Conservation (phyloP, 2,888 invertebrate species). For the Tenthredo notha region DNA sequence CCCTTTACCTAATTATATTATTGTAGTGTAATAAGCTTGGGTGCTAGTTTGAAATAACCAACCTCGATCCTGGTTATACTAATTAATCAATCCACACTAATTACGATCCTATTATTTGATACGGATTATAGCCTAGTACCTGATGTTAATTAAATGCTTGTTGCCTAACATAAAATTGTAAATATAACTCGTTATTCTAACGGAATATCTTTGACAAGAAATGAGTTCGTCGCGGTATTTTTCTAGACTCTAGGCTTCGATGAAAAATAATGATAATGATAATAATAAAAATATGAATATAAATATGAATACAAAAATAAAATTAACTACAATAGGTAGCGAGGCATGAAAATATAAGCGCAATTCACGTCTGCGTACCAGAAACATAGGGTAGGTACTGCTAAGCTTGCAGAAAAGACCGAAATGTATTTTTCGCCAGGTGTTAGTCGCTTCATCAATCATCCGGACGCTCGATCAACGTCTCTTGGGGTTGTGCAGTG, state of each 20-base stretch:
- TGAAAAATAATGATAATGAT: too few species aligned
- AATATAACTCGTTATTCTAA: neutral
- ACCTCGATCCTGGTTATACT: conserved; percentile 16
- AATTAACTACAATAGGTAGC: neutral
- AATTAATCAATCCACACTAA: conserved; percentile 14
- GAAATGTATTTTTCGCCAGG: conserved; percentile 13
- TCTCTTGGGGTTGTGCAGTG: conserved; percentile 36
- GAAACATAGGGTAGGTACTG: neutral
- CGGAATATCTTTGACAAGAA: neutral
- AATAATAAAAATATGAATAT: neutral
- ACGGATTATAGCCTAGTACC: neutral
- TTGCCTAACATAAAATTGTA: neutral
- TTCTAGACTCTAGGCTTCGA: neutral
- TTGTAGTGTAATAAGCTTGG: conserved; percentile 12
- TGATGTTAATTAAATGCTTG: neutral
- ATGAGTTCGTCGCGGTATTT: neutral
- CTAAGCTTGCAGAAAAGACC: neutral
- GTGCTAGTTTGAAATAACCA: conserved; percentile 20
- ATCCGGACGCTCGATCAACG: conserved; percentile 21
- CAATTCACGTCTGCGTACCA: neutral
- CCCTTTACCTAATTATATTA: conserved; percentile 16
- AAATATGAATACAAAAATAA: neutral
- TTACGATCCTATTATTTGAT: conserved; percentile 2
- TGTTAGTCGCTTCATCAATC: conserved; percentile 36
- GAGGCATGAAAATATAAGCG: neutral